Conservation (phyloP, 2,888 invertebrate species). For the Caenorhabditis virilis region DNA sequence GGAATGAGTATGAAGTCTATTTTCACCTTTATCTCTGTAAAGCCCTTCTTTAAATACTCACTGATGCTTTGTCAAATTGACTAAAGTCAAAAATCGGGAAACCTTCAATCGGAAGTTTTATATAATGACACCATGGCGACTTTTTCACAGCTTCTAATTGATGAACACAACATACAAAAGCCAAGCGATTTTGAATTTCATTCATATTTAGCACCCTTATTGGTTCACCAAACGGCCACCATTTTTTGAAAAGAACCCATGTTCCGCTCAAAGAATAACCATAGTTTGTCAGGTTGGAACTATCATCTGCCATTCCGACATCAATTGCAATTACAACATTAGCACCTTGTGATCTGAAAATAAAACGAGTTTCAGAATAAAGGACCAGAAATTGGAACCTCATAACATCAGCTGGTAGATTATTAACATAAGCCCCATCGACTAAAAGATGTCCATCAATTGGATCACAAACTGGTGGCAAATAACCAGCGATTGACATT, state of each 20-base stretch:
- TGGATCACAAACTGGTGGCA: constrained; percentile 98
- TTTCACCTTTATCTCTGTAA: too few relatives aligned
- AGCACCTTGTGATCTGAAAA: constrained; percentile 80
- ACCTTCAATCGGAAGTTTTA: constrained; percentile 93
- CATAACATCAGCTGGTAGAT: constrained; percentile 88
- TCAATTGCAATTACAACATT: constrained; percentile 95
- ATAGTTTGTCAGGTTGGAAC: constrained; percentile 86
- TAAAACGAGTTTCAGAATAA: neutral
- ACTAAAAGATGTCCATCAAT: constrained; percentile 95
- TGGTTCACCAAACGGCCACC: constrained; percentile 33
- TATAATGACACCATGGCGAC: constrained; percentile 95
- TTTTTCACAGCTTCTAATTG: constrained; percentile 92
- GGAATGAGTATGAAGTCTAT: too few relatives aligned
- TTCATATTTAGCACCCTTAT: constrained; percentile 84
- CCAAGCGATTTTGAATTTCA: constrained; percentile 87
- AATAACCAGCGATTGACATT: constrained; percentile 96
- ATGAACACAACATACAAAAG: constrained; percentile 94
- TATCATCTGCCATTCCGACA: constrained; percentile 93
- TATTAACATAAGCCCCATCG: constrained; percentile 99
- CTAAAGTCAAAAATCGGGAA: constrained; percentile 90
- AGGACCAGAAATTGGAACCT: constrained; percentile 8
- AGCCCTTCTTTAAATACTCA: too few relatives aligned
- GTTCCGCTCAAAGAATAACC: constrained; percentile 90
- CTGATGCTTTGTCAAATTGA: constrained; percentile 17
- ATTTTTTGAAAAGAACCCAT: constrained; percentile 75